Percentiles rank a stretch among this genome's conserved stretches.
phyloP scores from a whole-genome alignment of 2,797 vertebrate genomes.

The Tapera naevia region DNA sequence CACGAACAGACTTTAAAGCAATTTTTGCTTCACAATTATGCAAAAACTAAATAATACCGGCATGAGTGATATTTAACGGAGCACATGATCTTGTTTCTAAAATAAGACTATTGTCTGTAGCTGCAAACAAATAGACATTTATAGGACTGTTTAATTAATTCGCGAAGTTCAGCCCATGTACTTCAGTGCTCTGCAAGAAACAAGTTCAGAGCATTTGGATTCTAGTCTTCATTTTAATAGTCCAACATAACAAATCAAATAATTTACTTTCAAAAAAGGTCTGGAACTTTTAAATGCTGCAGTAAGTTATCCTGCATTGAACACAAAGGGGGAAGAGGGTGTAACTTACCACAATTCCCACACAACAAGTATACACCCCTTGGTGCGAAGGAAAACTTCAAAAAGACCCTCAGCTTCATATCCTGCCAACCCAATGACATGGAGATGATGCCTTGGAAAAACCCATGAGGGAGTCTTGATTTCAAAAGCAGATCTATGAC shows the following conservation, averaged over 20 bases:
- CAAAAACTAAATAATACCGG: not conserved
- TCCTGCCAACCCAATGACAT: slow-evolving; percentile 62
- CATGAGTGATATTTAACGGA: not conserved
- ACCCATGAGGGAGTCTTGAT: slow-evolving; percentile 37
- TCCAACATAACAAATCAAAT: not conserved
- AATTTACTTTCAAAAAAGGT: not conserved
- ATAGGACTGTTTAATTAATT: not conserved
- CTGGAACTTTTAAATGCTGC: not conserved
- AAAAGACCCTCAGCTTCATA: slow-evolving; percentile 59
- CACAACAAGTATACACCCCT: slow-evolving; percentile 29
- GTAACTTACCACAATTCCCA: not conserved
- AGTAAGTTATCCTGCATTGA: not conserved
- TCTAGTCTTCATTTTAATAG: not conserved
- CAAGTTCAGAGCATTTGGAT: not conserved
- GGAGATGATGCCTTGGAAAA: slow-evolving; percentile 49
- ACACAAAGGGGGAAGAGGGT: not conserved
- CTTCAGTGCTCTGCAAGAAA: not conserved
- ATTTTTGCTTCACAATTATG: not conserved
- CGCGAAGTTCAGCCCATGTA: not conserved
- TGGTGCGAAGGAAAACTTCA: slow-evolving; percentile 53
- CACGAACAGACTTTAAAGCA: not conserved
- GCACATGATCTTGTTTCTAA: not conserved
- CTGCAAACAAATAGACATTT: not conserved
- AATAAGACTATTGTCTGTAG: not conserved
- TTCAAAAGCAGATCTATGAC: slow-evolving; percentile 64